Percentiles rank a stretch among this genome's conserved stretches.
These are phyloP conservation scores for Spinibarbus caldwelli DNA, from an alignment of 2,797 vertebrate genomes.

Conservation along the genomic window DNA sequence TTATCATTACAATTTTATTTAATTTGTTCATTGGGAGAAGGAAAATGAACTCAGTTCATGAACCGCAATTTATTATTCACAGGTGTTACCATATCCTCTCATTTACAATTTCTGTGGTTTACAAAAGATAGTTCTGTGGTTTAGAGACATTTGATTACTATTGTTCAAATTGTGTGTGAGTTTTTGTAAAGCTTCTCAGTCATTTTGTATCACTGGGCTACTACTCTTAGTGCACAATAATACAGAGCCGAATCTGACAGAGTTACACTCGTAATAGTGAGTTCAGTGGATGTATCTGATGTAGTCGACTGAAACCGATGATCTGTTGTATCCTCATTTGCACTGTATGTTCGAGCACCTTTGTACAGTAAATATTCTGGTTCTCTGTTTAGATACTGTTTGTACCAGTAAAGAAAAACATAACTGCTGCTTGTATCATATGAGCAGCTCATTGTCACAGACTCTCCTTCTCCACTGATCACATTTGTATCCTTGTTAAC, in stretches of 20 bases:
- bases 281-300: slow-evolving; percentile 1
- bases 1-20: too few relatives aligned
- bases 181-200: slow-evolving; percentile 44
- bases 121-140: too few relatives aligned
- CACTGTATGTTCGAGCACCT: neutral
- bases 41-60: too few relatives aligned
- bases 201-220: slow-evolving; percentile 36
- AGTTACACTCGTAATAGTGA: slow-evolving; percentile 25
- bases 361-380: slow-evolving; percentile 1
- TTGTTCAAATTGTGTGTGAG: neutral
- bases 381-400: slow-evolving; percentile 4
- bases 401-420: slow-evolving; percentile 57
- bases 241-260: slow-evolving; percentile 56
- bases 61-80: neutral
- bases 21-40: too few relatives aligned
- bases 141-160: neutral
- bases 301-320: slow-evolving; percentile 8
- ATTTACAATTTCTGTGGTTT: too few relatives aligned
- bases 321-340: neutral
- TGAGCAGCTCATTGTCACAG: slow-evolving; percentile 27
- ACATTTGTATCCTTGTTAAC: neutral
- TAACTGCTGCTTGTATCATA: neutral
- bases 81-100: slow-evolving; percentile 7
- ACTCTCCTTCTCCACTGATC: neutral
- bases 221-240: slow-evolving; percentile 53